A percentile compares a stretch with the other conserved stretches of the same genome.
These are phyloP conservation scores for Equus quagga DNA, from an alignment of 2,113 vertebrate species.

Conservation along the genomic window DNA sequence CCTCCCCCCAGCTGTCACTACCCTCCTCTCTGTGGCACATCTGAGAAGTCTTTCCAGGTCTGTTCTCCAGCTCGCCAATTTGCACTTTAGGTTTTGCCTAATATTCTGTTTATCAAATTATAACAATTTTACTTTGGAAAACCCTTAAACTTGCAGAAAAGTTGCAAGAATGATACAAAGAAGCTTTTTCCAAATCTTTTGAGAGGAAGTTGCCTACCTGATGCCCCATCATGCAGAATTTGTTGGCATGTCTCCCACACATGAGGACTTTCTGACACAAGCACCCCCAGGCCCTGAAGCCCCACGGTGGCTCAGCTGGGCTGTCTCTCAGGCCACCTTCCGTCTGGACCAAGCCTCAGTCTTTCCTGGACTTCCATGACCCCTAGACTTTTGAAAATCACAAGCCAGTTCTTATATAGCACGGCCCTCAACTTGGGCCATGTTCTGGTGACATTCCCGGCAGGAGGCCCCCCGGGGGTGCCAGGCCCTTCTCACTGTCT, in stretches of 20 bases:
- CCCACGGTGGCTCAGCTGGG: not conserved
- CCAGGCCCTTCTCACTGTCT: not conserved
- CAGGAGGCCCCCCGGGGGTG: not conserved
- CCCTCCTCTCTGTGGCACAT: no score
- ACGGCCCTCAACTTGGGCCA: not conserved
- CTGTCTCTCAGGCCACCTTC: not conserved
- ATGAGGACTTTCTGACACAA: not conserved
- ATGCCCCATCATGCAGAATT: fast-evolving
- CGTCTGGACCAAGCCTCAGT: not conserved
- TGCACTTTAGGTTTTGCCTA: not conserved
- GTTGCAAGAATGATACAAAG: no score
- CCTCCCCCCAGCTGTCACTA: no score
- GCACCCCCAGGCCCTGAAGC: not conserved
- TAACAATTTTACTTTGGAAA: not conserved
- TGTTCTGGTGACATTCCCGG: no score
- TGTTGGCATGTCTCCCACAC: fast-evolving
- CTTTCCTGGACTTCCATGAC: no score
- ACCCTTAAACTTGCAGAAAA: not conserved
- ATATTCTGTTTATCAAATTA: not conserved
- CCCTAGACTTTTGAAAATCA: not conserved
- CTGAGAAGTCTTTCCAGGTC: not conserved
- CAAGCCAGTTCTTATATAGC: not conserved
- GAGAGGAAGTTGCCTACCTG: no score
- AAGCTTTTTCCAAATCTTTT: not conserved
- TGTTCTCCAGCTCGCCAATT: not conserved